Evolutionary conservation across 92 coral and sea anemone genomes (phyloP), one percentile per base, ranked within the genome.

Genomic region (Paragorgia papillata): DNA sequence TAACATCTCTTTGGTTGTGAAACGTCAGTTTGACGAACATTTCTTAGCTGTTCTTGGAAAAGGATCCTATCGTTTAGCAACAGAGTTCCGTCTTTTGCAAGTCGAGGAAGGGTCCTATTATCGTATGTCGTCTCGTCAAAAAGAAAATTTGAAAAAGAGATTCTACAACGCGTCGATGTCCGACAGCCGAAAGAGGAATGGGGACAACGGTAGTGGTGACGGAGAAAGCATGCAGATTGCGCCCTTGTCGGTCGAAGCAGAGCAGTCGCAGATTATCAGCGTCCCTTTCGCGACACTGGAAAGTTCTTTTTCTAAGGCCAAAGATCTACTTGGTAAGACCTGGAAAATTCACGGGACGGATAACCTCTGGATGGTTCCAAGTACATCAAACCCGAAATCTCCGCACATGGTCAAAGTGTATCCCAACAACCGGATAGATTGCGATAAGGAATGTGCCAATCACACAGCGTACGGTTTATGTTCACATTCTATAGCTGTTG

Each of bases 401-500:
- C 79, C 79, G 32, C 79, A 73, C 27, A 73, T 19, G 26, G 79
- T 73, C 15, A 73, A 57, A n/a, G 2, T 73, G 6, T 9, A 24
- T 1, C 32, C 50, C 1, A 39, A 46, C 32, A 48, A 35, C 10
- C 46, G 53, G 32, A n/a, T 73, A 18, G 28, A 30, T 2, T 73
- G 79, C 21, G 79, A 73, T 21, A 73, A 33, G 18, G 30, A n/a
- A 0, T 73, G 65, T 19, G 49, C 61, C 18, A 54, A 73, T 31
- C 31, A 51, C 54, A 17, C 66, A 1, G 79, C 79, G 10, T 73
- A 73, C 18, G 14, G 48, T 27, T 51, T 73, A 6, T 73, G 79
- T 32, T 51, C 79, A 7, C 64, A 73, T 59, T 54, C 64, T 15
- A 44, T 73, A 27, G 79, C 66, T 55, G 79, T 56, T 55, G 79